Percentiles rank a stretch among this genome's conserved stretches.
Evolutionary conservation across 2,888 invertebrate genomes (phyloP).

Genomic region (Torymus texanus): DNA sequence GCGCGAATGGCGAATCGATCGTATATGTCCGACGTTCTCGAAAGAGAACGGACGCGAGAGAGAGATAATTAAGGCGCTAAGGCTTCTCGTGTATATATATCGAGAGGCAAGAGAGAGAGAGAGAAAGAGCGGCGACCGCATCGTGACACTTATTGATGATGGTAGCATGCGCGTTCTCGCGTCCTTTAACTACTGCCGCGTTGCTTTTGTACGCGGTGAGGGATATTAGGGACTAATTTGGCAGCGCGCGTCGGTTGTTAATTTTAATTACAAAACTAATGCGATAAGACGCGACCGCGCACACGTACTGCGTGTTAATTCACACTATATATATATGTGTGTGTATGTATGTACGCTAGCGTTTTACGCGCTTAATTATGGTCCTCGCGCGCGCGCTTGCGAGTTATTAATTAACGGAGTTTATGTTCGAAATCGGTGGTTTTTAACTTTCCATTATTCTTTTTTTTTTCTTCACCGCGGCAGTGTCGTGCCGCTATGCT

Average conservation of each 20-base stretch:
- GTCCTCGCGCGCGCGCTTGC: neutral
- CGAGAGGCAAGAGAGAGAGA: no score
- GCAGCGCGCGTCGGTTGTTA: slow-evolving; percentile 72
- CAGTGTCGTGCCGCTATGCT: no score
- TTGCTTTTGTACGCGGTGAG: slow-evolving; percentile 47
- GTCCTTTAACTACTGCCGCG: slow-evolving; percentile 69
- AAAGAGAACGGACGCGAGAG: slow-evolving; percentile 1
- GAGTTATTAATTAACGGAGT: slow-evolving; percentile 42
- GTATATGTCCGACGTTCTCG: no score
- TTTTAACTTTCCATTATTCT: slow-evolving; percentile 5
- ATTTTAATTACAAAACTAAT: slow-evolving; percentile 74
- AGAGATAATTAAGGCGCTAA: slow-evolving; percentile 73
- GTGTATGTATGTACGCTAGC: slow-evolving; percentile 5
- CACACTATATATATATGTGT: neutral
- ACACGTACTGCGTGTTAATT: slow-evolving; percentile 24
- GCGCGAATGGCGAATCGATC: no score
- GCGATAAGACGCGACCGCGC: slow-evolving; percentile 60
- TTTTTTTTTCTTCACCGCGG: neutral
- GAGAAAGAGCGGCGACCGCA: slow-evolving; percentile 58
- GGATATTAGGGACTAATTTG: slow-evolving; percentile 73
- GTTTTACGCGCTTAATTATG: slow-evolving; percentile 37
- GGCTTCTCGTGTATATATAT: no score
- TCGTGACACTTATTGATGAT: slow-evolving; percentile 74
- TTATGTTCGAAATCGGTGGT: neutral
- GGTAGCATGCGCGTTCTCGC: slow-evolving; percentile 64